Conservation (phyloP, 2,113 vertebrate species). For the Entelurus aequoreus region DNA sequence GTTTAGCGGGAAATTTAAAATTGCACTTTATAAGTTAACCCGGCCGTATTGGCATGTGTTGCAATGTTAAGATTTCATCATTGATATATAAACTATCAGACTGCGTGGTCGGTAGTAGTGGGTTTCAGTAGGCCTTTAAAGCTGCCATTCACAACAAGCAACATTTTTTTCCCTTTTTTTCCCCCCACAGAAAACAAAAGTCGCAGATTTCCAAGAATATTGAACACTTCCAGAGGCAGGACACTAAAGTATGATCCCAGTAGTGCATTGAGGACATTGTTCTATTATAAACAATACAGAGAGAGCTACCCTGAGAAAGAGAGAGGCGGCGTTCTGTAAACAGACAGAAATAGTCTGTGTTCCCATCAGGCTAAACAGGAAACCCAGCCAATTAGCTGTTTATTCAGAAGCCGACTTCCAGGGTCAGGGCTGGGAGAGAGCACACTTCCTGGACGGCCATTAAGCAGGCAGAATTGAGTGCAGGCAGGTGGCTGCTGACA, state of each 20-base stretch:
- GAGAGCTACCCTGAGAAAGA: slow-evolving; percentile 52
- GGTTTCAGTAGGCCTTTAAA: too few species aligned
- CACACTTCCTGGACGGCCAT: slow-evolving; percentile 71
- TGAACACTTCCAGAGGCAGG: slow-evolving; percentile 27
- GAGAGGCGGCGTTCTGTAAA: slow-evolving; percentile 65
- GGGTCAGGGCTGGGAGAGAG: slow-evolving; percentile 67
- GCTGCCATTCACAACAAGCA: slow-evolving; percentile 45
- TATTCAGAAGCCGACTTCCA: slow-evolving; percentile 66
- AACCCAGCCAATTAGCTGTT: slow-evolving; percentile 78
- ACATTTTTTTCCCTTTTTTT: background rate
- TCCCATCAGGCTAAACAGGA: slow-evolving; percentile 79
- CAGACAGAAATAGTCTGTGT: slow-evolving; percentile 72
- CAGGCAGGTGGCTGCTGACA: slow-evolving; percentile 57
- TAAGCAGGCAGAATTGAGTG: slow-evolving; percentile 48
- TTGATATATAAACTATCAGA: too few species aligned
- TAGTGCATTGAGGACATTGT: slow-evolving; percentile 55
- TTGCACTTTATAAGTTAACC: too few species aligned
- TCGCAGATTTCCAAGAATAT: slow-evolving; percentile 42
- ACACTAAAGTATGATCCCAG: slow-evolving; percentile 36
- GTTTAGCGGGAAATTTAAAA: too few species aligned
- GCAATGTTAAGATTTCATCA: too few species aligned
- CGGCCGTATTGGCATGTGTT: too few species aligned
- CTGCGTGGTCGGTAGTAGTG: too few species aligned
- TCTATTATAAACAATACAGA: slow-evolving; percentile 64
- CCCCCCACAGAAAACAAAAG: slow-evolving; percentile 47